Base-by-base conservation (phyloP, 2,888 invertebrate genomes). In the Allolobophora icterica region DNA sequence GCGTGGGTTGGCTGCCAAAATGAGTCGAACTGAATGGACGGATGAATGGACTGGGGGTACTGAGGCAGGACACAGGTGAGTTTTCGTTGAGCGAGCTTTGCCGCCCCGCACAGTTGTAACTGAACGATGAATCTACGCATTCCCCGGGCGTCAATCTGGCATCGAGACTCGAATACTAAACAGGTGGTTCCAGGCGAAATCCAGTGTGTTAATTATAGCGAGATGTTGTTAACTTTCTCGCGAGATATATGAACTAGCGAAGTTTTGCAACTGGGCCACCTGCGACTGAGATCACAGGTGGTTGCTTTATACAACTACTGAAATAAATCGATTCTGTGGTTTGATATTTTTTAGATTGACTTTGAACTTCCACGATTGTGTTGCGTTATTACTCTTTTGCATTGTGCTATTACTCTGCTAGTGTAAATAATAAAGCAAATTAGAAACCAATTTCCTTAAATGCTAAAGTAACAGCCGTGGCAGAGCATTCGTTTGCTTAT, bases 1-100 rank as follows among this genome's bases (percentile, higher is more conserved):
- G 71, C 71, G 71, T 71, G 71, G 71, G n/a, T 71, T 71, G 71
- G n/a, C 71, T 71, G 71, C n/a, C 30, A 71, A n/a, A 30, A 71
- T 71, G 30, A 71, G n/a, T 58, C 58, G 58, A 30, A 58, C 3
- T 71, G 71, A n/a, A 71, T n/a, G n/a, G 71, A 71, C 8, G 30
- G 30, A n/a, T 71, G 71, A 8, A 71, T n/a, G 71, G n/a, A 71
- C 71, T n/a, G 30, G 5, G 71, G 71, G 71, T n/a, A 71, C 71
- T 71, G 71, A 71, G 71, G 71, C 71, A 71, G 71, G 71, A 71
- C 71, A 71, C 71, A 71, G 71, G 71, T 71, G 71, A 71, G 71
- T 71, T 71, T 71, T 71, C 71, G n/a, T 11, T 71, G 71, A 71
- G 30, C 71, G n/a, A n/a, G 71, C 71, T n/a, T n/a, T n/a, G 71